phyloP scores from a whole-genome alignment of 2,888 invertebrate species.

The Agapostemon virescens region DNA sequence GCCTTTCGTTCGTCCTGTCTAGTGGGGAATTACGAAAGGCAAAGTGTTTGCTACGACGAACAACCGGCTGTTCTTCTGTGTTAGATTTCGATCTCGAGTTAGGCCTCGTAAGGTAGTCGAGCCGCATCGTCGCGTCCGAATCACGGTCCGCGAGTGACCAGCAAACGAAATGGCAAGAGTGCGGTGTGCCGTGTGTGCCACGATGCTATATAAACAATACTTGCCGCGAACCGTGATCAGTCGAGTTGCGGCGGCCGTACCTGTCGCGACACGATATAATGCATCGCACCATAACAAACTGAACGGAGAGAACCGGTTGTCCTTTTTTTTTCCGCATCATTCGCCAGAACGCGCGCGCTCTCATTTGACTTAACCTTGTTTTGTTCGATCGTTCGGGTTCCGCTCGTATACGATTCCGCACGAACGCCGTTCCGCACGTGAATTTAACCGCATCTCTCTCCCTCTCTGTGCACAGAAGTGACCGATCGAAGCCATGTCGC shows the following conservation, averaged over 20 bases:
- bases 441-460: not conserved
- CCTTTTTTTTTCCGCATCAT: slow-evolving; percentile 28
- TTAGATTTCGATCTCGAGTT: slow-evolving; percentile 30
- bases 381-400: not conserved
- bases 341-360: slow-evolving; percentile 6
- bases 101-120: slow-evolving; percentile 32
- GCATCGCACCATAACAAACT: slow-evolving; percentile 38
- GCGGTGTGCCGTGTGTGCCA: slow-evolving; percentile 46
- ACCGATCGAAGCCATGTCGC: slow-evolving; percentile 69
- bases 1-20: not conserved
- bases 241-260: slow-evolving; percentile 77
- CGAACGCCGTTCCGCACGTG: slow-evolving; percentile 7
- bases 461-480: slow-evolving; percentile 23
- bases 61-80: slow-evolving; percentile 15
- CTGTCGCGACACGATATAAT: slow-evolving; percentile 72
- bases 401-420: not conserved
- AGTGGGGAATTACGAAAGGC: slow-evolving; percentile 26
- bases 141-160: slow-evolving; percentile 45
- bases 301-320: slow-evolving; percentile 48
- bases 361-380: slow-evolving; percentile 24
- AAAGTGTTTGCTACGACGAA: slow-evolving; percentile 24
- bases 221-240: slow-evolving; percentile 76
- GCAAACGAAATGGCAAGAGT: slow-evolving; percentile 59
- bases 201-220: slow-evolving; percentile 78
- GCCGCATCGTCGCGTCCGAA: slow-evolving; percentile 28